Evolutionary conservation across 2,888 invertebrate genomes (phyloP).

Genomic region (Boloria euphrosyne): DNA sequence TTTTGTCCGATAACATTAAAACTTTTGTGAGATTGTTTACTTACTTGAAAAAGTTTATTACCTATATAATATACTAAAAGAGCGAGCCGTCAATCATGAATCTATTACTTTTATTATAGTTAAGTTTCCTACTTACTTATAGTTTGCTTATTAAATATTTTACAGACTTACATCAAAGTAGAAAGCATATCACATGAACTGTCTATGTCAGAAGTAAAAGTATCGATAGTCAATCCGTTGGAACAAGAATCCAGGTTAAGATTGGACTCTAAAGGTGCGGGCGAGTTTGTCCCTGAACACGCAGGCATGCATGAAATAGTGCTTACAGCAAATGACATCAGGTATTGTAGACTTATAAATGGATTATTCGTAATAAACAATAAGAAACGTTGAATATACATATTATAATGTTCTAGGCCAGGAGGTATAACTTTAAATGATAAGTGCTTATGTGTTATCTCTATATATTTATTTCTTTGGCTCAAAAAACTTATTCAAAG

Average conservation of each 20-base stretch:
- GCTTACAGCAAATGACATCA: constrained; percentile 82
- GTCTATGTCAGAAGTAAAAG: constrained; percentile 87
- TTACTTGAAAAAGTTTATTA: no score
- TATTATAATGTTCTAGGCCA: no score
- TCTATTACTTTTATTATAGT: no score
- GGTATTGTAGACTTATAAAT: constrained; percentile 49
- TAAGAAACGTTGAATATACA: neutral
- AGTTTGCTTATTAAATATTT: constrained; percentile 2
- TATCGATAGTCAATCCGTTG: constrained; percentile 90
- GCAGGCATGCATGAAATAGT: constrained; percentile 95
- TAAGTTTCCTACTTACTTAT: no score
- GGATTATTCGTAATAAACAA: neutral
- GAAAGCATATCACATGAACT: constrained; percentile 87
- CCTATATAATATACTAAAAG: no score
- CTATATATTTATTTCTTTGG: no score
- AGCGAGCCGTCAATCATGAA: no score
- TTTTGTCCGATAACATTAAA: no score
- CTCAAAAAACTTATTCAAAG: no score
- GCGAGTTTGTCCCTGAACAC: constrained; percentile 93
- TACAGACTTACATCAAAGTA: constrained; percentile 89
- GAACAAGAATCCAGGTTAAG: constrained; percentile 85
- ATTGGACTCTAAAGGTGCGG: constrained; percentile 88
- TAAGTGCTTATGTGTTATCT: no score
- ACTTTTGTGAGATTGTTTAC: no score
- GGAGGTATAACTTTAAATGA: no score